Conservation (phyloP, 1,140 invertebrate genomes). For the Ceratitis capitata region DNA sequence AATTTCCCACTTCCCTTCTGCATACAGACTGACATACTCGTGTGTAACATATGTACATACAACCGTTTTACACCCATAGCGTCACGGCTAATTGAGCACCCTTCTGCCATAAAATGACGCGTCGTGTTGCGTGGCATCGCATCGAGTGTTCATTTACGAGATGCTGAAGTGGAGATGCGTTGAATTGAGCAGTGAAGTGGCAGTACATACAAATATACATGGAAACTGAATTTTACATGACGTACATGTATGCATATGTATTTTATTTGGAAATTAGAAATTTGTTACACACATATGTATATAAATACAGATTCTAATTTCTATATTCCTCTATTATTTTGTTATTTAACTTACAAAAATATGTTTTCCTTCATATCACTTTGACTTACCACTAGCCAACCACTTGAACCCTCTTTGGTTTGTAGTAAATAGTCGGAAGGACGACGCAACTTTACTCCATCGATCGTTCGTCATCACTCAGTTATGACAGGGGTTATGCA, state of each 20-base stretch:
- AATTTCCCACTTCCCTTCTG: constrained; percentile 54
- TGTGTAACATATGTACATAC: not conserved
- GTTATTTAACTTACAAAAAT: not conserved
- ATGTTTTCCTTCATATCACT: not conserved
- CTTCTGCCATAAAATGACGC: constrained; percentile 50
- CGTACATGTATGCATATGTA: not conserved
- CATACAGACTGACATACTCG: no score
- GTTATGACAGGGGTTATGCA: constrained; percentile 38
- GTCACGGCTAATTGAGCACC: constrained; percentile 65
- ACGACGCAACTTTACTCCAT: no score
- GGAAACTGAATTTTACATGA: not conserved
- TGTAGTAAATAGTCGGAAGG: not conserved
- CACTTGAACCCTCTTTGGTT: no score
- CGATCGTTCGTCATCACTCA: not conserved
- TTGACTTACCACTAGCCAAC: not conserved
- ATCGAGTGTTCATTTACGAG: not conserved
- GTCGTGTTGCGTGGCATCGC: not conserved
- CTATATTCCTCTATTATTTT: not conserved
- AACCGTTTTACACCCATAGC: constrained; percentile 45
- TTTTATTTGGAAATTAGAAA: not conserved
- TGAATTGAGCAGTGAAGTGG: constrained; percentile 28
- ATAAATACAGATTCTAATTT: not conserved
- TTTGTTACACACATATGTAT: not conserved
- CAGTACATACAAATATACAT: not conserved
- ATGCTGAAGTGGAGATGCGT: not conserved